Evolutionary conservation across 2,888 invertebrate genomes (phyloP).

Genomic region (Amiota mariae): DNA sequence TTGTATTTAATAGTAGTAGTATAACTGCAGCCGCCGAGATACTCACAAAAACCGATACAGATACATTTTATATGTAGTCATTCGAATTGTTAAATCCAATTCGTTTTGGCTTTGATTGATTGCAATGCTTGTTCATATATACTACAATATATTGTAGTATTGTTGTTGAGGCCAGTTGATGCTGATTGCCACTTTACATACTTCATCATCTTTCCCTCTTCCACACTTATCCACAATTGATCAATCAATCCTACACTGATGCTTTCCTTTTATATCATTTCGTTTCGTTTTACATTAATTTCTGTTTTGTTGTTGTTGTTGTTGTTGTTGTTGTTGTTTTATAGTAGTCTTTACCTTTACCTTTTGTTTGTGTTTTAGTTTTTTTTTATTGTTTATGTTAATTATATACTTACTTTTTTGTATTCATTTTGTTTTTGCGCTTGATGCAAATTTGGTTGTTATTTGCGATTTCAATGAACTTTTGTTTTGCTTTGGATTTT

Average conservation of each 20-base stretch:
- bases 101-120: slow-evolving; percentile 31
- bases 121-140: slow-evolving; percentile 22
- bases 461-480: slow-evolving; percentile 15
- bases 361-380: background rate
- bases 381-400: slow-evolving; percentile 7
- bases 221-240: background rate
- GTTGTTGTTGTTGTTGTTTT: background rate
- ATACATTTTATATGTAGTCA: slow-evolving; percentile 2
- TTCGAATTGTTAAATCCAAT: slow-evolving; percentile 23
- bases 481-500: slow-evolving; percentile 4
- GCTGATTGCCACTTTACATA: slow-evolving; percentile 6
- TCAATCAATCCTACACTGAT: background rate
- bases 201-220: background rate
- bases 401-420: slow-evolving; percentile 18
- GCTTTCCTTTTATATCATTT: background rate
- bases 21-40: background rate
- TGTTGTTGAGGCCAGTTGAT: background rate
- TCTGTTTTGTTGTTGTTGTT: background rate
- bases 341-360: no score
- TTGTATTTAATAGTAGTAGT: background rate
- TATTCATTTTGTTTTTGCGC: slow-evolving; percentile 5
- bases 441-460: slow-evolving; percentile 14
- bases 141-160: no score
- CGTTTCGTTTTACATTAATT: background rate
- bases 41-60: no score